Evolutionary conservation across 2,113 vertebrate genomes (phyloP).

Genomic region (Macquaria australasica): DNA sequence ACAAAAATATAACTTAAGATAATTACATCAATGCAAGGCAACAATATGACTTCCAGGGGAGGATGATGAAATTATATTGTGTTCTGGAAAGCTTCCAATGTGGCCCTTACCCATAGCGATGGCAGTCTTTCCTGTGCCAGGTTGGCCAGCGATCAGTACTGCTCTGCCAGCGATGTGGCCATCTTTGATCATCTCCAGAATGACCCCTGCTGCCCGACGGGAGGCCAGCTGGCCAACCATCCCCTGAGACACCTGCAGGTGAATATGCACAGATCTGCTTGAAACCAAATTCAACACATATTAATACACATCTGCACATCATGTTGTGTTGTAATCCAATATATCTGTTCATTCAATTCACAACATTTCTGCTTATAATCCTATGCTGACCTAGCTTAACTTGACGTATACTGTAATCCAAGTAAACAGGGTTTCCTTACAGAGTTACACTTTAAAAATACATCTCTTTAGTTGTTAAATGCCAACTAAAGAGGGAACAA

Average conservation of each 20-base stretch:
- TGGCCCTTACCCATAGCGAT: conserved; percentile 91
- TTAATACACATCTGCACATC: background rate
- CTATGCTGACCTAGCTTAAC: background rate
- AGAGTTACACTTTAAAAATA: background rate
- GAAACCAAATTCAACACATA: background rate
- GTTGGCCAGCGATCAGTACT: conserved; percentile 92
- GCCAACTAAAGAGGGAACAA: background rate
- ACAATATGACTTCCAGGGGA: conserved; percentile 13
- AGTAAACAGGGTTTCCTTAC: background rate
- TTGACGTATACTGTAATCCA: background rate
- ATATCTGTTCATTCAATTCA: background rate
- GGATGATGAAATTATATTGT: background rate
- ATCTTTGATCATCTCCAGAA: conserved; percentile 96
- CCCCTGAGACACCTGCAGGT: conserved; percentile 91
- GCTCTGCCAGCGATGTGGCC: conserved; percentile 95
- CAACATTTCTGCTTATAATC: background rate
- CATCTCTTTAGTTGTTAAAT: background rate
- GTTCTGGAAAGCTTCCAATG: conserved; percentile 12
- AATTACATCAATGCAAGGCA: conserved; percentile 25
- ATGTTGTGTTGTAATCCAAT: background rate
- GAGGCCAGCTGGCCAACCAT: conserved; percentile 95
- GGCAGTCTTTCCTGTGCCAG: conserved; percentile 94
- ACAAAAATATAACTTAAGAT: background rate
- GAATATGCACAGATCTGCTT: conserved; percentile 7
- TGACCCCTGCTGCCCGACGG: conserved; percentile 90